These are phyloP conservation scores for Margaritifera margaritifera DNA, from an alignment of 2,888 invertebrate genomes.

Conservation along the genomic window DNA sequence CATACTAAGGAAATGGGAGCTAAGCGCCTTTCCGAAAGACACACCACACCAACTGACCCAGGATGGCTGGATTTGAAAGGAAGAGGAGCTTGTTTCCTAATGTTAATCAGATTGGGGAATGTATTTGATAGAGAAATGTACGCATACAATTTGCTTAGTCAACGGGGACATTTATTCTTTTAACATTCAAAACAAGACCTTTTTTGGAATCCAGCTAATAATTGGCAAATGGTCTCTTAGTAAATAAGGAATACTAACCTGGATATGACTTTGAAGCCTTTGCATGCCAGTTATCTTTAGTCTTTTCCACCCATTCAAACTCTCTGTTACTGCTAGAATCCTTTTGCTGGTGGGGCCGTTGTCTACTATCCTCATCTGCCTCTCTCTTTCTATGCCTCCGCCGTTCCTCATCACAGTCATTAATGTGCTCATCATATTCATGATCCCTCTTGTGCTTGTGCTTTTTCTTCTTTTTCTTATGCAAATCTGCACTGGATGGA, in stretches of 20 bases:
- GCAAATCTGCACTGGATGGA: constrained; percentile 19
- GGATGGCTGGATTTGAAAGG: too few relatives aligned
- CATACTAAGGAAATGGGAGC: too few relatives aligned
- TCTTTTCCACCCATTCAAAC: constrained; percentile 72
- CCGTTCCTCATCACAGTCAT: background rate
- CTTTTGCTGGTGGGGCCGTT: constrained; percentile 21
- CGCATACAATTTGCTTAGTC: too few relatives aligned
- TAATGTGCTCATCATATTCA: constrained; percentile 9
- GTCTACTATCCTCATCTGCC: constrained; percentile 8
- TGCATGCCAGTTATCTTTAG: constrained; percentile 51
- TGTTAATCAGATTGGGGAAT: too few relatives aligned
- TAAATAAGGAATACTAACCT: constrained; percentile 13
- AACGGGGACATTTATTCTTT: too few relatives aligned
- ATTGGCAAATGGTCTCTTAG: background rate
- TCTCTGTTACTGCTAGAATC: constrained; percentile 43
- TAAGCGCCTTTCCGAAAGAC: too few relatives aligned
- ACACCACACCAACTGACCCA: too few relatives aligned
- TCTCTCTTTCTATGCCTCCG: background rate
- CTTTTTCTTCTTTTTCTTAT: constrained; percentile 56
- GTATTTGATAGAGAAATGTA: too few relatives aligned
- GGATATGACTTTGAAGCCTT: constrained; percentile 12
- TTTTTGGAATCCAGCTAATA: too few relatives aligned
- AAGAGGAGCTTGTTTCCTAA: too few relatives aligned
- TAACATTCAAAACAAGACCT: too few relatives aligned
- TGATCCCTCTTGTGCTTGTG: constrained; percentile 45